phyloP scores from a whole-genome alignment of 2,113 vertebrate genomes.

The Nibea coibor region DNA sequence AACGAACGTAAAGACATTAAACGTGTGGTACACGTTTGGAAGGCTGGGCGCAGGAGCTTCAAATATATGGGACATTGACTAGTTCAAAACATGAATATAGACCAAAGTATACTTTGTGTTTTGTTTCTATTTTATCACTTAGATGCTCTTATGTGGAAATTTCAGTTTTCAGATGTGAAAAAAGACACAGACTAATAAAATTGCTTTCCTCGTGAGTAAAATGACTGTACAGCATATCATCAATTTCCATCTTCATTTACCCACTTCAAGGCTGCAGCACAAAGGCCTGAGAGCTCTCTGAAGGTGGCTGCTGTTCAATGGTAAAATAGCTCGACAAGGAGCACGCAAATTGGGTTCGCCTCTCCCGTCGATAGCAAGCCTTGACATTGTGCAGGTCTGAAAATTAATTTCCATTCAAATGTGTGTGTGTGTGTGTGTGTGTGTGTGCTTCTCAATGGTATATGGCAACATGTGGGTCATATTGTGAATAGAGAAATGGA shows the following conservation, averaged over 20 bases:
- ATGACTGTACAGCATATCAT: conserved; percentile 66
- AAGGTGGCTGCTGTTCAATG: conserved; percentile 77
- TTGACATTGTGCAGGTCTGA: conserved; percentile 79
- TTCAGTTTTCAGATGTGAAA: conserved; percentile 12
- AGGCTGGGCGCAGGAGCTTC: too few relatives aligned
- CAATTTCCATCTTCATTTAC: conserved; percentile 75
- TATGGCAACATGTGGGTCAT: conserved; percentile 34
- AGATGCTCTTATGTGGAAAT: neutral
- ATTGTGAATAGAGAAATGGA: conserved; percentile 10
- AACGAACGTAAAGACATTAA: too few relatives aligned
- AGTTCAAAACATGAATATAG: too few relatives aligned
- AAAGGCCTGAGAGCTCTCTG: conserved; percentile 80
- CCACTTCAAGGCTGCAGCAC: conserved; percentile 75
- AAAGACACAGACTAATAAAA: conserved; percentile 50
- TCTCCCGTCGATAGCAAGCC: conserved; percentile 81
- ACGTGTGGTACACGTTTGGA: too few relatives aligned
- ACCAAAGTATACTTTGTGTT: neutral
- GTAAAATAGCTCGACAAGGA: conserved; percentile 76
- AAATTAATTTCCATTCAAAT: conserved; percentile 83
- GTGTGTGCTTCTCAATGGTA: conserved; percentile 9
- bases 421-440: conserved; percentile 30
- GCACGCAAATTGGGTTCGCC: conserved; percentile 74
- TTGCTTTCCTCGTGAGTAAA: conserved; percentile 53
- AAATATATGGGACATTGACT: too few relatives aligned
- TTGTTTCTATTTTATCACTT: neutral